Evolutionary conservation across 2,797 vertebrate species (phyloP).

Genomic region (Sebastes kiyomatsui): DNA sequence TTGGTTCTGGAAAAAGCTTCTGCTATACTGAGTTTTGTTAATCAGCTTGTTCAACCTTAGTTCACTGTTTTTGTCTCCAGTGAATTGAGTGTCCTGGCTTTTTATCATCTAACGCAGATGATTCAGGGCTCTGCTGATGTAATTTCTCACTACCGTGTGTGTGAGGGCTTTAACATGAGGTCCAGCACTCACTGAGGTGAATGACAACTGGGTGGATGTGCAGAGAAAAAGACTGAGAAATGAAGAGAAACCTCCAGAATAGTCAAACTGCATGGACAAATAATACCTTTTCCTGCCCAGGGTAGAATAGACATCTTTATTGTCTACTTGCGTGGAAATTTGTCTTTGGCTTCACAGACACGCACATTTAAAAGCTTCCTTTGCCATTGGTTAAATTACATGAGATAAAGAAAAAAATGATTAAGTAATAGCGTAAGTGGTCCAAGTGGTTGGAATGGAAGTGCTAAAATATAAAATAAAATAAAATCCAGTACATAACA

Average conservation of each 20-base stretch:
- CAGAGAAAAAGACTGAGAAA: neutral
- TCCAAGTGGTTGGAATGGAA: too few species aligned
- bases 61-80: neutral
- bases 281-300: neutral
- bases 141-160: neutral
- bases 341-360: too few species aligned
- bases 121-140: neutral
- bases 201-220: neutral
- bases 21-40: neutral
- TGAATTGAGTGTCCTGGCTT: neutral
- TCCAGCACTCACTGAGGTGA: neutral
- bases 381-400: too few species aligned
- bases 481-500: too few species aligned
- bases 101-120: neutral
- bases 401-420: too few species aligned
- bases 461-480: too few species aligned
- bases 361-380: too few species aligned
- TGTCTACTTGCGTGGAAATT: too few species aligned
- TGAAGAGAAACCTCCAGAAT: neutral
- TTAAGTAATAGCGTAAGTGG: fast-evolving
- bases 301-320: neutral
- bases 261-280: neutral
- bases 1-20: neutral
- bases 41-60: conserved; percentile 24
- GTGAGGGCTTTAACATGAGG: neutral